Conservation (phyloP, 2,797 vertebrate genomes). For the Enteromius unitaeniatus region DNA sequence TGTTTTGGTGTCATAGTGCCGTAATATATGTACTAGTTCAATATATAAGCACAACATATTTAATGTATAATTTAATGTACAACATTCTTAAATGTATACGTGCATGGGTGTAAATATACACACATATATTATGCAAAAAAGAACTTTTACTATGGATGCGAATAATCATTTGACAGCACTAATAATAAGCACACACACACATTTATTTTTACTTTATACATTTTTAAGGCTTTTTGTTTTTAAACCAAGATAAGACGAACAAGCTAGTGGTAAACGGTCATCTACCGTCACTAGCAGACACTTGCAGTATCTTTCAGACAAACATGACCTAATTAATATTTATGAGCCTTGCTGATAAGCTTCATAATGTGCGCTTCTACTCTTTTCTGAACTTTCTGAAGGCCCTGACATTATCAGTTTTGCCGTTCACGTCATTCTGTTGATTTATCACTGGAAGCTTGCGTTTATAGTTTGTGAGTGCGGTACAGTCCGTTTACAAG, state of each 20-base stretch:
- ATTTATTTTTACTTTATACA: too few species aligned
- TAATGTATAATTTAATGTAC: too few species aligned
- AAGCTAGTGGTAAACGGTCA: neutral
- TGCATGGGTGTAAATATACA: too few species aligned
- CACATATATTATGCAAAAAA: too few species aligned
- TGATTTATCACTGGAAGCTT: neutral
- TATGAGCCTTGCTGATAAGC: neutral
- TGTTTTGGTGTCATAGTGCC: too few species aligned
- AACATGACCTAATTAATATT: slow-evolving; percentile 5
- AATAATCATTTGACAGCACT: too few species aligned
- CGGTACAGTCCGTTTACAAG: neutral
- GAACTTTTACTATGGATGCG: too few species aligned
- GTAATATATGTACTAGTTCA: too few species aligned
- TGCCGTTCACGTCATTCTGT: neutral
- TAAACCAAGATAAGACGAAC: neutral
- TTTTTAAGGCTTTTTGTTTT: neutral
- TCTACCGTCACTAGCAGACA: neutral
- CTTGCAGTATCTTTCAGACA: neutral
- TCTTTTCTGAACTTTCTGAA: neutral
- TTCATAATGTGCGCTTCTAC: neutral
- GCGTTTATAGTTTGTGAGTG: slow-evolving; percentile 26
- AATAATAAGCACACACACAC: too few species aligned
- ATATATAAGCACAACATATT: too few species aligned
- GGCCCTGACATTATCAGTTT: slow-evolving; percentile 9
- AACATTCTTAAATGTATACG: too few species aligned